Evolutionary conservation across 2,888 invertebrate species (phyloP), one percentile per base, ranked within the genome.

Genomic region (Hypena proboscidalis): DNA sequence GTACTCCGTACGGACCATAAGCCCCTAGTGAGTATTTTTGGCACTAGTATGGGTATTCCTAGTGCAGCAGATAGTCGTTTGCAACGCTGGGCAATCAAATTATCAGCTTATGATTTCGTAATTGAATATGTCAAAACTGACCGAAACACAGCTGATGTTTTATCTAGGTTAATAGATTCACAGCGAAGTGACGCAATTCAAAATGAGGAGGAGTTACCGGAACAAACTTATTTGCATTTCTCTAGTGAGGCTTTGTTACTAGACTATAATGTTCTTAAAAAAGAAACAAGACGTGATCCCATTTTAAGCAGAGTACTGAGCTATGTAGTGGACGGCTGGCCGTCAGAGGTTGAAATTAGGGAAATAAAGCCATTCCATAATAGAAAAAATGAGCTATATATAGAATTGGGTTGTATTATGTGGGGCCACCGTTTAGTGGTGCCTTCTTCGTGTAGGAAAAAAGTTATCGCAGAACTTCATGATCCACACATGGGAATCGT

Each of bases 61-160:
- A 17, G 17, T 5, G 17, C 17, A 5, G 17, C 39, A 3, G 45
- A 48, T 2, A 45, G 40, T 17, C 20, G 49, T 4, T 11, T 53
- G 6, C 53, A 53, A 11, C 20, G 53, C 1, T 53, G 48, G 42
- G 53, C 53, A 3, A 5, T 53, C n/a, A n/a, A n/a, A n/a, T 22
- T 22, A 8, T 22, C 22, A 3, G 22, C 22, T 4, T 11, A 19
- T 2, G 14, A 19, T 20, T 32, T 20, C 9, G 20, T 10, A 4
- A 32, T 32, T 21, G 32, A 32, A 21, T 32, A 32, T 10, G 21
- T 32, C 4, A 4, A 17, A n/a, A 32, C 32, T 6, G 21, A 32
- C 11, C 9, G 7, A 6, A 32, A 32, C 7, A 11, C 15, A 11
- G 21, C 32, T 2, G 32, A 32, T 13, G 32, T 14, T 7, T 21